Evolutionary conservation across 2,797 vertebrate genomes (phyloP), one percentile per base, ranked within the genome.

Genomic region (Phrynocephalus guinanensis): DNA sequence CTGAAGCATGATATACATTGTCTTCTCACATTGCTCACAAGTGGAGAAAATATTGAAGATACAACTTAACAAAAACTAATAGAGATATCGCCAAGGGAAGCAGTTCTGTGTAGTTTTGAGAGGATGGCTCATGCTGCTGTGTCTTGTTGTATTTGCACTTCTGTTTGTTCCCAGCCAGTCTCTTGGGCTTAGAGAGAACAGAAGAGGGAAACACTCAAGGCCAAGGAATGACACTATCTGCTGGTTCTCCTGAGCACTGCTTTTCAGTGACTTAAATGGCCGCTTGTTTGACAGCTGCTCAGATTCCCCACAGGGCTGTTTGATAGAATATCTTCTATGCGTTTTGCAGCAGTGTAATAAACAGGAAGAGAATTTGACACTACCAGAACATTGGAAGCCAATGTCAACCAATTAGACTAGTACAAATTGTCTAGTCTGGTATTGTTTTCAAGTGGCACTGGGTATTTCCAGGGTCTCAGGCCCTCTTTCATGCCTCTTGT

Each of bases 31-130:
- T 33, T 44, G 20, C 70, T 83, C 82, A 38, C 18, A 68, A 1
- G 79, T 6, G 63, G 87, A 71, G 1, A 26, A 16, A 48, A 50
- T 7, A 72, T 2, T 44, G 78, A 18, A 88, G 56, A 89, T 56
- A 8, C 52, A 71, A 73, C 38, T 70, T 82, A 86, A 86, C 79
- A 79, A 85, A 88, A 91, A 91, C 60, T 1, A 2, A 52, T 6
- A 11, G 6, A 6, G 20, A 73, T 86, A 89, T 26, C 20, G 73
- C 6, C 8, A 77, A 73, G 70, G 67, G 70, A 71, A 68, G 13
- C 0, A 85, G 85, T 90, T 76, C 33, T 28, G 18, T 72, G 18
- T 1, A 24, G n/a, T 89, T 90, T 60, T 63, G 48, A 10, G 83
- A 26, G 30, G 44, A 83, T 77, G 77, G 28, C 60, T 83, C 44